These are phyloP conservation scores for Dysidea cf. avara DNA, from an alignment of 37 sponge, comb jelly and placozoan genomes.

Conservation along the genomic window DNA sequence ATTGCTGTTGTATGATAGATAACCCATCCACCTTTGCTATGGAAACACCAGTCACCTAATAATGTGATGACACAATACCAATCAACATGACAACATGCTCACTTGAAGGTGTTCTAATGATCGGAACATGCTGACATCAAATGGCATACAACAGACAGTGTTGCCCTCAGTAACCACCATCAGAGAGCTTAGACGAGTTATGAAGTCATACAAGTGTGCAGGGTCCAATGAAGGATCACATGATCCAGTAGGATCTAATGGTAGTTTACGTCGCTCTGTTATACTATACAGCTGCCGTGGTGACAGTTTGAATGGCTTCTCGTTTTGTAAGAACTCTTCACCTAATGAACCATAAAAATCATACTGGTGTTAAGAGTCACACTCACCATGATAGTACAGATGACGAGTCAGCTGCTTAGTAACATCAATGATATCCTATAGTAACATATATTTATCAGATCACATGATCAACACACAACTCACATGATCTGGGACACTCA, in stretches of 20 bases:
- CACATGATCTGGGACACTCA: conserved; percentile 67
- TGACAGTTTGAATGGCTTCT: conserved; percentile 57
- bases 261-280: conserved; percentile 71
- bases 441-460: neutral
- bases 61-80: no score
- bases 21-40: conserved; percentile 43
- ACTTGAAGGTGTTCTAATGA: conserved; percentile 56
- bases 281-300: conserved; percentile 79
- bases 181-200: conserved; percentile 62
- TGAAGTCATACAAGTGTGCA: conserved; percentile 74
- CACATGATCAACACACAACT: conserved; percentile 1
- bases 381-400: conserved; percentile 66
- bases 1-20: conserved; percentile 50
- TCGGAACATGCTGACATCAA: conserved; percentile 69
- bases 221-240: conserved; percentile 52
- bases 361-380: no score
- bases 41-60: conserved; percentile 52
- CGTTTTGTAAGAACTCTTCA: conserved; percentile 46
- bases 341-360: no score
- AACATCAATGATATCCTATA: conserved; percentile 64
- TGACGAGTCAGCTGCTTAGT: conserved; percentile 52
- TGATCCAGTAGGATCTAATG: conserved; percentile 27
- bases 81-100: no score
- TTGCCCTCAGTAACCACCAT: conserved; percentile 39
- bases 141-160: conserved; percentile 51